Percentiles rank a stretch among this genome's conserved stretches.
Conservation (phyloP, 1,140 invertebrate genomes). For the Pygmarrhopalites habei region DNA sequence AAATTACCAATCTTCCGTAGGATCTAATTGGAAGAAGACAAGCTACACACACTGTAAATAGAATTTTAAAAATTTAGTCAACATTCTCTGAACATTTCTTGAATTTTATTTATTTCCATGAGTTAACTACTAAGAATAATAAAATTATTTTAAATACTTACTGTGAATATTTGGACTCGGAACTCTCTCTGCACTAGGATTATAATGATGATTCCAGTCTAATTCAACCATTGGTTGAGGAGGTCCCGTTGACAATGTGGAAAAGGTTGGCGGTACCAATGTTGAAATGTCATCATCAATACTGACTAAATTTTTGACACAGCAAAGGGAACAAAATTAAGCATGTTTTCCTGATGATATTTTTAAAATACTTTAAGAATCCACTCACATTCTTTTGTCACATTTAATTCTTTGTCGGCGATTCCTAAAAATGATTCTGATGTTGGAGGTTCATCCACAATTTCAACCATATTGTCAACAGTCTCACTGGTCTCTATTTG, state of each 20-base stretch:
- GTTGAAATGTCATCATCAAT: slow-evolving; percentile 26
- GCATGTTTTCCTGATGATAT: neutral
- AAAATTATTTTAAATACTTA: too few species aligned
- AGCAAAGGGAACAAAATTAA: neutral
- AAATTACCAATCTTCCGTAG: slow-evolving; percentile 33
- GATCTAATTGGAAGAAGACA: slow-evolving; percentile 30
- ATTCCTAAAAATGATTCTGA: too few species aligned
- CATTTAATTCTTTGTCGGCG: neutral
- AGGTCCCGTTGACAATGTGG: slow-evolving; percentile 22
- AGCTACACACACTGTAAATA: slow-evolving; percentile 32
- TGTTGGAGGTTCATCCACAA: slow-evolving; percentile 18
- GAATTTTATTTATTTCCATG: too few species aligned
- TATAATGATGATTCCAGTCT: slow-evolving; percentile 26
- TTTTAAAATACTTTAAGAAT: neutral
- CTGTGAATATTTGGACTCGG: slow-evolving; percentile 37
- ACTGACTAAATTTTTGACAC: slow-evolving; percentile 9
- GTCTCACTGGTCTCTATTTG: slow-evolving; percentile 32
- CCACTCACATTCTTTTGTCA: slow-evolving; percentile 10
- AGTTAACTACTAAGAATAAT: too few species aligned
- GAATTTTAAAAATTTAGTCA: too few species aligned
- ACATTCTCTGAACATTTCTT: too few species aligned
- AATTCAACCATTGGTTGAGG: slow-evolving; percentile 29
- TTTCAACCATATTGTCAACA: slow-evolving; percentile 32
- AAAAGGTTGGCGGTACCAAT: slow-evolving; percentile 32
- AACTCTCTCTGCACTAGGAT: slow-evolving; percentile 23